Evolutionary conservation across 2,888 invertebrate genomes (phyloP), one percentile per base, ranked within the genome.

Genomic region (Drosophila formosana): DNA sequence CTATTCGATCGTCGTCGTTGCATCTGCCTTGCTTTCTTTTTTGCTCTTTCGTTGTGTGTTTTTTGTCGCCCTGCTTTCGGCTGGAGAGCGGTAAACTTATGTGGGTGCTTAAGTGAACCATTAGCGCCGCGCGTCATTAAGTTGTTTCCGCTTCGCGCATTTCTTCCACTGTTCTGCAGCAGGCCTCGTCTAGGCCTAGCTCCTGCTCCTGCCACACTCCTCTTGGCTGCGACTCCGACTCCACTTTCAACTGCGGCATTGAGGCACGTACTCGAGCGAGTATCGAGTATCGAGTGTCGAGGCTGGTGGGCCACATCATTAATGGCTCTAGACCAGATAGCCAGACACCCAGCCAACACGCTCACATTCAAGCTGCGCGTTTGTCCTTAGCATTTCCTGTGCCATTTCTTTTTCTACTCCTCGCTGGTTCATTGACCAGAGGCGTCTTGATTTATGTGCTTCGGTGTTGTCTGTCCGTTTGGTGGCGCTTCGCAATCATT

Each of bases 41-140:
- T 11, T 13, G 6, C 26, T 8, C 1, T 28, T 45, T 45, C 30
- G 45, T 25, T 55, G 41, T 37, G 45, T 26, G n/a, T 47, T 72
- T 72, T 66, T 66, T 61, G 74, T 52, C 58, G 61, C 37, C 65
- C 57, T 58, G 66, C 75, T 82, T 85, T 75, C 62, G 65, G 76
- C 13, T 45, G 45, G 76, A 53, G 62, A 32, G 63, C 69, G 70
- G 72, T 66, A 78, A 82, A 88, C 88, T 86, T 86, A 88, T 86
- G 86, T 83, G 85, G 88, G 85, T 89, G 82, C 85, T 89, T 89
- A 89, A 88, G 88, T 89, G 88, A 88, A 87, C 89, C 87, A 88
- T 88, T 88, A 88, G 88, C 88, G 88, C 85, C 83, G 81, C 81
- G 88, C 87, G 88, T 85, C 85, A 87, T 88, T 89, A 88, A 88